phyloP scores from a whole-genome alignment of 2,797 vertebrate genomes.

The Phyllotis vaccarum region DNA sequence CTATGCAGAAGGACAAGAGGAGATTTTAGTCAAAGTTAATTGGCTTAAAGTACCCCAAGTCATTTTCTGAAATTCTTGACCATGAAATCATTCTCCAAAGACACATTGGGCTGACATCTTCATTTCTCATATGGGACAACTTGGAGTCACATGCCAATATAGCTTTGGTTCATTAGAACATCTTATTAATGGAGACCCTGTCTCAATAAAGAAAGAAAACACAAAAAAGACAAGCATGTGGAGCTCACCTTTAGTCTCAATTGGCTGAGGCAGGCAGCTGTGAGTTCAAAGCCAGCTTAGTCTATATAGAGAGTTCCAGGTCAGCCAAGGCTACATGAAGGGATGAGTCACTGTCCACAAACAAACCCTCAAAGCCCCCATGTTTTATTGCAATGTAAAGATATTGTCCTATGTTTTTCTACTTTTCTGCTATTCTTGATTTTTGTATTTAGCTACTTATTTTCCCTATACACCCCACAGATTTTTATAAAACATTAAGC shows the following conservation, averaged over 20 bases:
- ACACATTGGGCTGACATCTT: neutral
- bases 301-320: neutral
- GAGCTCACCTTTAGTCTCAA: neutral
- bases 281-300: neutral
- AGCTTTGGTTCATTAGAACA: neutral
- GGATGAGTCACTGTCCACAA: neutral
- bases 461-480: conserved; percentile 45
- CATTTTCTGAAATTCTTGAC: conserved; percentile 44
- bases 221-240: neutral
- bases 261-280: neutral
- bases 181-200: neutral
- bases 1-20: neutral
- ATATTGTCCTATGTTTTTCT: neutral
- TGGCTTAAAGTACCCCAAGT: neutral
- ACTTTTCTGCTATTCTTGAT: neutral
- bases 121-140: neutral
- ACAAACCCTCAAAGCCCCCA: neutral
- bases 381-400: neutral
- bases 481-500: neutral
- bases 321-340: neutral
- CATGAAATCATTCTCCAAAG: neutral
- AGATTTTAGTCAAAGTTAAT: conserved; percentile 31
- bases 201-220: neutral
- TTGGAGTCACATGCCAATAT: neutral
- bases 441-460: neutral